phyloP scores from a whole-genome alignment of 2,888 invertebrate species.

The Caenorhabditis virilis region DNA sequence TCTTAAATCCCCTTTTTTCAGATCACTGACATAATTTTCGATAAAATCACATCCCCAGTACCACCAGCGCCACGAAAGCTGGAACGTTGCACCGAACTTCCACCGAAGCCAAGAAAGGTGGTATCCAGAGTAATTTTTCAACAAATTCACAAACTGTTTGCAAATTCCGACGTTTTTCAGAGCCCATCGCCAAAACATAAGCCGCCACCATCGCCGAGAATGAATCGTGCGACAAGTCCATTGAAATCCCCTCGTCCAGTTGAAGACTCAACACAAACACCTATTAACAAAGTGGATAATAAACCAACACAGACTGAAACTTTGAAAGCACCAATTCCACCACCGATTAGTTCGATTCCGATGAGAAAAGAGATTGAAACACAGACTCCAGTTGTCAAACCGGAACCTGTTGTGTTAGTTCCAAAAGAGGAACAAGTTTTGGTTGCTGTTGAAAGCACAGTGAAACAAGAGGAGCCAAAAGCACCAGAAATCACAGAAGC shows the following conservation, averaged over 20 bases:
- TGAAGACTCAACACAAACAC: constrained; percentile 33
- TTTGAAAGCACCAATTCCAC: constrained; percentile 27
- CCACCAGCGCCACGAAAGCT: constrained; percentile 31
- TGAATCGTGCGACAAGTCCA: constrained; percentile 26
- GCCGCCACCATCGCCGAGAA: constrained; percentile 38
- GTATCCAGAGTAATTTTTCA: constrained; percentile 28
- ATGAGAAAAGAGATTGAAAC: constrained; percentile 34
- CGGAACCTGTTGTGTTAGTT: neutral
- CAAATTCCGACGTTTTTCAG: constrained; percentile 15
- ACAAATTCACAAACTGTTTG: neutral
- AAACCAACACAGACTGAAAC: constrained; percentile 33
- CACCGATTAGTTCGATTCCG: constrained; percentile 43
- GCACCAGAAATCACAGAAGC: constrained; percentile 54
- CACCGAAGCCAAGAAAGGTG: constrained; percentile 43
- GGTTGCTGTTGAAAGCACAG: constrained; percentile 3
- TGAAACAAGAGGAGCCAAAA: constrained; percentile 7
- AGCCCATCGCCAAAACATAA: constrained; percentile 37
- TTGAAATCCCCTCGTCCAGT: constrained; percentile 10
- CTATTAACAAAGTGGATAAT: constrained; percentile 2
- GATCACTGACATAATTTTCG: constrained; percentile 47
- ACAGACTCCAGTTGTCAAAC: constrained; percentile 29
- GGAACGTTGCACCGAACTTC: constrained; percentile 45
- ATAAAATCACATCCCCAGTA: constrained; percentile 37
- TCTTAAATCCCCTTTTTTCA: constrained; percentile 2
- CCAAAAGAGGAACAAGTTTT: constrained; percentile 9